Percentiles rank a stretch among this genome's conserved stretches.
Conservation (phyloP, 2,888 invertebrate genomes). For the Syritta pipiens region DNA sequence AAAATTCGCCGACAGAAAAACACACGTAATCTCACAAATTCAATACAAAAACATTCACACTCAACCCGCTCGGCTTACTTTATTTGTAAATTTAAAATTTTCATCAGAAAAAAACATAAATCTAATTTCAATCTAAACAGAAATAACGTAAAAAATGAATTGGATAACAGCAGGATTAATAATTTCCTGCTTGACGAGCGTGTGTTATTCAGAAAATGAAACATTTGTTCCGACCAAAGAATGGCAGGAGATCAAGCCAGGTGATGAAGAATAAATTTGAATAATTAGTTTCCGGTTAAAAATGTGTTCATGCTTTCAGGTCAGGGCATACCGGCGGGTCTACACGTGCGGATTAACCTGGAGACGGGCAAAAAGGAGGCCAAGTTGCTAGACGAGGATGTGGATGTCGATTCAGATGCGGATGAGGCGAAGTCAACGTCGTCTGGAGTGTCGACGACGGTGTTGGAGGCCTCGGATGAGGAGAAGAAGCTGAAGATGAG, state of each 20-base stretch:
- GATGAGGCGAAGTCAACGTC: conserved; percentile 68
- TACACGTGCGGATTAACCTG: conserved; percentile 88
- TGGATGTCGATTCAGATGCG: no score
- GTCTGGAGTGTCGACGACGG: conserved; percentile 66
- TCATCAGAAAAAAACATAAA: not conserved
- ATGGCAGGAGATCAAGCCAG: conserved; percentile 84
- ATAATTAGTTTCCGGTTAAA: conserved; percentile 7
- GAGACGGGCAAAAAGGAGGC: conserved; percentile 87
- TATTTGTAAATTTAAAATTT: conserved; percentile 2
- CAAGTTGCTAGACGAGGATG: conserved; percentile 84
- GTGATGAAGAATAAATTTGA: conserved; percentile 77
- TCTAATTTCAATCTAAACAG: not conserved
- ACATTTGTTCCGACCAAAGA: conserved; percentile 82
- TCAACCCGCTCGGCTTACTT: not conserved
- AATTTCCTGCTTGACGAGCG: conserved; percentile 23
- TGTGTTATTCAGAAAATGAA: conserved; percentile 73
- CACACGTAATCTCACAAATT: conserved; percentile 52
- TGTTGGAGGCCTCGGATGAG: conserved; percentile 52
- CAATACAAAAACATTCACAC: conserved; percentile 12
- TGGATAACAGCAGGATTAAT: conserved; percentile 11
- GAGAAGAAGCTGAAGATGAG: conserved; percentile 72
- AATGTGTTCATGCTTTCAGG: conserved; percentile 79
- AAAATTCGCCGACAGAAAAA: conserved; percentile 48
- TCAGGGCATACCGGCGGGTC: conserved; percentile 85
- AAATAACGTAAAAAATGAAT: conserved; percentile 22